Evolutionary conservation across 2,113 vertebrate species (phyloP).

Genomic region (Peromyscus maniculatus): DNA sequence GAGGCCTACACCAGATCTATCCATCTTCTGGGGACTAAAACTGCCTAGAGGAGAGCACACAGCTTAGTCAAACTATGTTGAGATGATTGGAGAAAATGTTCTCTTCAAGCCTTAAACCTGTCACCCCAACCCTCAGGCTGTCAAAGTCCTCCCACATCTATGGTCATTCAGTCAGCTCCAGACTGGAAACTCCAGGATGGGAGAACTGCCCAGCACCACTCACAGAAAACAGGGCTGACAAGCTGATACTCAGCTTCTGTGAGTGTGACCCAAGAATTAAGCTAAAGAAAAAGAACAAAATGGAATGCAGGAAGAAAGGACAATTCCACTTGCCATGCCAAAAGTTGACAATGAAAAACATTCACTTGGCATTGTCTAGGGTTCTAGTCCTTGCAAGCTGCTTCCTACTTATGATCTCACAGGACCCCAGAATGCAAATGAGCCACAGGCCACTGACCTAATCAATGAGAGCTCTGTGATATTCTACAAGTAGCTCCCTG

Average conservation of each 20-base stretch:
- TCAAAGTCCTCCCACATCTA: background rate
- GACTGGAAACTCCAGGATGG: background rate
- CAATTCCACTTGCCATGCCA: background rate
- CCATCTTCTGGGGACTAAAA: background rate
- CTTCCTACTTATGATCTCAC: background rate
- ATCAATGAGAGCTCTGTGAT: background rate
- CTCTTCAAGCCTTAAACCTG: background rate
- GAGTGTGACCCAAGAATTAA: background rate
- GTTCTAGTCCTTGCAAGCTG: background rate
- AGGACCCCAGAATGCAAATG: background rate
- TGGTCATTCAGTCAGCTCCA: too few species aligned
- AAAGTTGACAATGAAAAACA: background rate
- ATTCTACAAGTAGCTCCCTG: background rate
- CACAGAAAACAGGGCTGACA: background rate
- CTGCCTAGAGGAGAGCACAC: background rate
- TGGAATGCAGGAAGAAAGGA: background rate
- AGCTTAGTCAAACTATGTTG: background rate
- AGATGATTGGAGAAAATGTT: background rate
- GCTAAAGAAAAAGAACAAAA: too few species aligned
- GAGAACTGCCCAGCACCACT: too few species aligned
- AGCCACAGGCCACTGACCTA: background rate
- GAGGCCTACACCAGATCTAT: background rate
- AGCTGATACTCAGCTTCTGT: background rate
- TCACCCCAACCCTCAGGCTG: background rate
- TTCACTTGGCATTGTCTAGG: background rate